Conservation (phyloP, 2,888 invertebrate genomes). For the Lydus trimaculatus region DNA sequence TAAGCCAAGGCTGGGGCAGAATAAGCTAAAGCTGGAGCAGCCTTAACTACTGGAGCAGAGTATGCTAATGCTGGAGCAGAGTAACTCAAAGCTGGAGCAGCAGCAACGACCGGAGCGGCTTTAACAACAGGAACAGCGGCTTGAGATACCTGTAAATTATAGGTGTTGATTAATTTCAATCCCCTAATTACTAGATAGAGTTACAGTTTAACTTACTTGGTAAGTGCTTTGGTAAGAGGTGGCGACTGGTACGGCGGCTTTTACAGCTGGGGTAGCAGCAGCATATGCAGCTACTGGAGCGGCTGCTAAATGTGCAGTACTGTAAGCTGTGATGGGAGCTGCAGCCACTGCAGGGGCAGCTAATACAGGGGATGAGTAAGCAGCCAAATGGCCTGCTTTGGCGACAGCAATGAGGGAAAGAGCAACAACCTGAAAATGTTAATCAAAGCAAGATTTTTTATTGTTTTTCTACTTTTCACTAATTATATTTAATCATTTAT, state of each 20-base stretch:
- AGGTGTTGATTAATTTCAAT: slow-evolving; percentile 1
- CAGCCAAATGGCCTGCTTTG: slow-evolving; percentile 29
- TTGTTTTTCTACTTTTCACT: too few relatives aligned
- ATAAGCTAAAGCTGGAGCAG: neutral
- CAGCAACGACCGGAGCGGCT: too few relatives aligned
- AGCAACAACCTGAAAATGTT: slow-evolving; percentile 28
- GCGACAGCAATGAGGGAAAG: slow-evolving; percentile 33
- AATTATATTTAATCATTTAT: neutral
- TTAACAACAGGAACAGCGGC: slow-evolving; percentile 34
- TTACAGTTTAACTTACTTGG: slow-evolving; percentile 23
- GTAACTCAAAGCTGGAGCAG: slow-evolving; percentile 18
- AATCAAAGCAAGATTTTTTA: too few relatives aligned
- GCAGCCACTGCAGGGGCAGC: slow-evolving; percentile 22
- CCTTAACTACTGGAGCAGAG: neutral
- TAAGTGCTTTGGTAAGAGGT: slow-evolving; percentile 37
- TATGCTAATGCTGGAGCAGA: slow-evolving; percentile 16
- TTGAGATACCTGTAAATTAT: slow-evolving; percentile 31
- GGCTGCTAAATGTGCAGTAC: slow-evolving; percentile 28
- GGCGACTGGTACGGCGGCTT: slow-evolving; percentile 36
- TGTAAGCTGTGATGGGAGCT: slow-evolving; percentile 18
- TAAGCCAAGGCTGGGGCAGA: slow-evolving; percentile 11
- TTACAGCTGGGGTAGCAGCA: slow-evolving; percentile 28
- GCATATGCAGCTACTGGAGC: slow-evolving; percentile 23
- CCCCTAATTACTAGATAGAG: slow-evolving; percentile 18
- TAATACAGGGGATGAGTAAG: slow-evolving; percentile 29